Base-by-base conservation (phyloP, 1,140 invertebrate genomes). In the Camponotus floridanus region DNA sequence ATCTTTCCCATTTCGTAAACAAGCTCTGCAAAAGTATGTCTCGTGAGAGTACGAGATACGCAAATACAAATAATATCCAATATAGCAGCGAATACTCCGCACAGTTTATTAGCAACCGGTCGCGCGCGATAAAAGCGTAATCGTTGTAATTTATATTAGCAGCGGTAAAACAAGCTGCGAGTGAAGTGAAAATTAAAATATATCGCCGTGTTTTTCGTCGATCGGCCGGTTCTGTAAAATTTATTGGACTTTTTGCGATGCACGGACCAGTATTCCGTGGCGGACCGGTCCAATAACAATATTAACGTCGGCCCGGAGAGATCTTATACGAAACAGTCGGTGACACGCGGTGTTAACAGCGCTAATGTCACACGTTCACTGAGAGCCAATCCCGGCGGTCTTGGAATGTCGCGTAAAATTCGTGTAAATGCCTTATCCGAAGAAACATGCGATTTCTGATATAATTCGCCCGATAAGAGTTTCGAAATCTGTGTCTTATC, bases 181-280 rank as follows among this genome's bases (percentile, higher is more conserved):
- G 73, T n/a, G 59, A 57, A 67, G 70, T 81, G 55, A 73, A 73
- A 73, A 83, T 83, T 73, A 73, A 83, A 83, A 83, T 83, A 51
- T 51, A 61, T 80, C 21, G 36, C 48, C 26, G 11, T 42, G 55
- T 83, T 83, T 83, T 71, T 87, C 84, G 86, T 86, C 84, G 88
- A 88, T 88, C 87, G 73, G 70, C 85, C 85, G 79, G 85, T 65
- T 67, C 39, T 73, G 55, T 31, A 39, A 76, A 81, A 78, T 84
- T 81, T 74, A 74, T 73, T 73, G 21, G 15, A 59, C 51, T 45
- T 57, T 42, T 81, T 45, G 48, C 51, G 7, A 11, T 26, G 64
- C 62, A 31, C 67, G 15, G 31, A 36, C 51, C 45, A 11, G 51
- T 21, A 51, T 51, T 51, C 48, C 48, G n/a, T 45, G 76, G 9